Conservation (phyloP, 2,888 invertebrate genomes). For the Cyrtodaria siliqua region DNA sequence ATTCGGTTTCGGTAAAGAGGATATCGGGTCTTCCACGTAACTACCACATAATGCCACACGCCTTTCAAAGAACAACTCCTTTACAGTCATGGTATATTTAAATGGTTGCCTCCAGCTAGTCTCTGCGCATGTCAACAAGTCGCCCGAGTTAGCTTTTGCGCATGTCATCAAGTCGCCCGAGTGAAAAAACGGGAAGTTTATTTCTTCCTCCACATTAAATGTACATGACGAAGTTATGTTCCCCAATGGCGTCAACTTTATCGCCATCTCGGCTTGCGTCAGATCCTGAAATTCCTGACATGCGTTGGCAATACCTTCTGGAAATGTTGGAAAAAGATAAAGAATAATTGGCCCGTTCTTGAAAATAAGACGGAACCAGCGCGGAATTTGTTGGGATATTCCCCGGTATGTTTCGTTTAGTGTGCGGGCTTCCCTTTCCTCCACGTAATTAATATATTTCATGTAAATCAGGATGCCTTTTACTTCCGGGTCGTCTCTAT, state of each 20-base stretch:
- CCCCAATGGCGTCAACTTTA: neutral
- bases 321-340: conserved; percentile 6
- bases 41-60: too few species aligned
- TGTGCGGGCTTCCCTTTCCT: neutral
- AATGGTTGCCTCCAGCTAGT: neutral
- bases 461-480: too few species aligned
- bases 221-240: neutral
- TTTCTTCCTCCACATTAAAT: conserved; percentile 4
- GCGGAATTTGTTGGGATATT: neutral
- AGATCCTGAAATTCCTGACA: conserved; percentile 2
- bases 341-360: neutral
- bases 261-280: neutral
- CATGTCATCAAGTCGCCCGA: too few species aligned
- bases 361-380: conserved; percentile 5
- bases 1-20: too few species aligned
- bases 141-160: too few species aligned
- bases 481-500: too few species aligned
- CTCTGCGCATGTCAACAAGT: neutral
- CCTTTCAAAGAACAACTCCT: too few species aligned
- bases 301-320: neutral
- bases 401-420: conserved; percentile 2
- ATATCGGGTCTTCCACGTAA: too few species aligned
- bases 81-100: neutral
- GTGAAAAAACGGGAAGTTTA: neutral
- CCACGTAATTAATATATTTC: too few species aligned